phyloP scores from a whole-genome alignment of 2,113 vertebrate species.

The Psittacula cyanocephala region DNA sequence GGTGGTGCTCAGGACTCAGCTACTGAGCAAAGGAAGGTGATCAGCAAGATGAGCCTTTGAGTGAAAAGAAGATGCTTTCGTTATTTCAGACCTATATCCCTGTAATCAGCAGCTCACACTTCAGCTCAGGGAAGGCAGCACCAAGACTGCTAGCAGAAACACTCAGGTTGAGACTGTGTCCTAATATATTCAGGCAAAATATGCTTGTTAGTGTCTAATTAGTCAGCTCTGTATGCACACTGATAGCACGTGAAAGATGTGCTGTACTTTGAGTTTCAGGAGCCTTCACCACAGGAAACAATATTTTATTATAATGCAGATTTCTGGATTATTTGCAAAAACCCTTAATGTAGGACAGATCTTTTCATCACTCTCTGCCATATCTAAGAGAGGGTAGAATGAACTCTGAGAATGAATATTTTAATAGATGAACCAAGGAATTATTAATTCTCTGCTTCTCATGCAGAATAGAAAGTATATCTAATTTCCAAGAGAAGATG shows the following conservation, averaged over 20 bases:
- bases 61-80: slow-evolving; percentile 13
- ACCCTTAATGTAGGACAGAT: not conserved
- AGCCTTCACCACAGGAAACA: slow-evolving; percentile 48
- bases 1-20: not conserved
- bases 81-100: slow-evolving; percentile 31
- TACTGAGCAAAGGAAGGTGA: not conserved
- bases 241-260: slow-evolving; percentile 22
- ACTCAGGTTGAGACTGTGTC: slow-evolving; percentile 16
- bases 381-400: not conserved
- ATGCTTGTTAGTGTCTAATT: slow-evolving; percentile 63
- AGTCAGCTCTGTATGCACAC: slow-evolving; percentile 39
- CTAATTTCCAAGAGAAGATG: not conserved
- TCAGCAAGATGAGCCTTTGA: not conserved
- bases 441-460: slow-evolving; percentile 28
- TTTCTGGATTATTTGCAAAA: slow-evolving; percentile 43
- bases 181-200: slow-evolving; percentile 55
- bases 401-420: slow-evolving; percentile 39
- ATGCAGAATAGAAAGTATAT: not conserved
- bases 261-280: slow-evolving; percentile 19
- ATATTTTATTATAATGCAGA: slow-evolving; percentile 45
- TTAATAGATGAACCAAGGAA: slow-evolving; percentile 15
- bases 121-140: slow-evolving; percentile 26
- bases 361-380: not conserved
- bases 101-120: slow-evolving; percentile 15
- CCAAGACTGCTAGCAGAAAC: not conserved